Evolutionary conservation across 2,888 invertebrate genomes (phyloP), one percentile per base, ranked within the genome.

Genomic region (Andrena haemorrhoa): DNA sequence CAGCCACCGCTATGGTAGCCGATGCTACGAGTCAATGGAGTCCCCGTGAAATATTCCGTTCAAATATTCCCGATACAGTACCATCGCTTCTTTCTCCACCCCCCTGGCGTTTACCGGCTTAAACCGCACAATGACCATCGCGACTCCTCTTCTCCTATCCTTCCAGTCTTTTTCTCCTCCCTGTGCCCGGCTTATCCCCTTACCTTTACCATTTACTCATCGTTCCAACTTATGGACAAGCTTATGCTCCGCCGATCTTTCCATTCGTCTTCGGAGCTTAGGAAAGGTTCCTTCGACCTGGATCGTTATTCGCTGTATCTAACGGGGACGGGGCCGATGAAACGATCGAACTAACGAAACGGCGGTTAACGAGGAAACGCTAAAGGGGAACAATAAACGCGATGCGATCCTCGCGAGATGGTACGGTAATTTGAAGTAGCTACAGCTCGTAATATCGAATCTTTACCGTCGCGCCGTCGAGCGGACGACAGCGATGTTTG

Each of bases 11-110:
- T 53, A 51, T 31, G 75, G 26, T 75, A 56, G 82, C 66, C 85
- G 85, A 41, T 41, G 16, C 41, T 41, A 41, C 41, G 41, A 41
- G 41, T 41, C 41, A 41, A 87, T 84, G 84, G 82, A 85, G 82
- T 85, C 83, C 70, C 82, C 74, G 75, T 86, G 83, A 89, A 87
- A 89, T 90, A 89, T 89, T 88, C 82, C 74, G 75, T 85, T 82
- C n/a, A 89, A 87, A 89, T 90, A 89, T 89, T 88, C 86, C 26
- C 81, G 81, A 86, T 82, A 81, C 78, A 84, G 85, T 83, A 64
- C 83, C 58, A 26, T 35, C 65, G 66, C 75, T 78, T 76, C 81
- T 83, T 76, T 77, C 85, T 65, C 71, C 53, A n/a, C 20, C n/a
- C 53, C 41, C 76, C 75, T 65, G 56, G 16, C 83, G 65, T 79